Percentiles rank a stretch among this genome's conserved stretches.
These are phyloP conservation scores for Rhipidura dahli DNA, from an alignment of 2,113 vertebrate genomes.

Conservation along the genomic window DNA sequence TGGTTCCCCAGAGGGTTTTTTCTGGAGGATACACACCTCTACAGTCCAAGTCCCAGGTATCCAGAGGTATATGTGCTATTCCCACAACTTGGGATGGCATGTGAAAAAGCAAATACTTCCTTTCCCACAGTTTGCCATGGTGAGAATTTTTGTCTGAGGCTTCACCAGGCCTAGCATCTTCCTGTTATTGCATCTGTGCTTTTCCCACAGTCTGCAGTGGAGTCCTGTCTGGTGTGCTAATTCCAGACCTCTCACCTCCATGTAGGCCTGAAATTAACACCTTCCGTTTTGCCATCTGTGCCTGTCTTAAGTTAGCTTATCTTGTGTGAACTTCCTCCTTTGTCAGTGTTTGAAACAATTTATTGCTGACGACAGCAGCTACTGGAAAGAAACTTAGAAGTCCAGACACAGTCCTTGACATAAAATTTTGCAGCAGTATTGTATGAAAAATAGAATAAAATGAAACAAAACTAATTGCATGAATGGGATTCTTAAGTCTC, in stretches of 20 bases:
- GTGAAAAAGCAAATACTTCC: background rate
- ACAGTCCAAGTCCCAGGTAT: background rate
- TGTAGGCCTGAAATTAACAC: background rate
- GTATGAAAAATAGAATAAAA: background rate
- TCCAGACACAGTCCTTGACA: fast-evolving
- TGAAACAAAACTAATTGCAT: background rate
- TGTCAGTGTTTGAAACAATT: background rate
- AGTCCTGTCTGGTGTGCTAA: background rate
- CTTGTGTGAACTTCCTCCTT: background rate
- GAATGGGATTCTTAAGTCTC: background rate
- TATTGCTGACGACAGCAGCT: background rate
- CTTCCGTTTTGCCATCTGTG: background rate
- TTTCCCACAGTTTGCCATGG: background rate
- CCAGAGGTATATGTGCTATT: background rate
- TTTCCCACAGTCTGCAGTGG: background rate
- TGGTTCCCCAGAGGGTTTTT: background rate
- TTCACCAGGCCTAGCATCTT: background rate
- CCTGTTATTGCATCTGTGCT: background rate
- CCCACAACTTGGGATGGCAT: background rate
- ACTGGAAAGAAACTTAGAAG: background rate
- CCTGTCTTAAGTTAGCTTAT: background rate
- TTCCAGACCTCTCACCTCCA: background rate
- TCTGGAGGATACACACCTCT: background rate
- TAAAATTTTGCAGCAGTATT: background rate
- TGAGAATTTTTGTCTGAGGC: background rate